Conservation (phyloP, 2,888 invertebrate species). For the Parnassius mnemosyne region DNA sequence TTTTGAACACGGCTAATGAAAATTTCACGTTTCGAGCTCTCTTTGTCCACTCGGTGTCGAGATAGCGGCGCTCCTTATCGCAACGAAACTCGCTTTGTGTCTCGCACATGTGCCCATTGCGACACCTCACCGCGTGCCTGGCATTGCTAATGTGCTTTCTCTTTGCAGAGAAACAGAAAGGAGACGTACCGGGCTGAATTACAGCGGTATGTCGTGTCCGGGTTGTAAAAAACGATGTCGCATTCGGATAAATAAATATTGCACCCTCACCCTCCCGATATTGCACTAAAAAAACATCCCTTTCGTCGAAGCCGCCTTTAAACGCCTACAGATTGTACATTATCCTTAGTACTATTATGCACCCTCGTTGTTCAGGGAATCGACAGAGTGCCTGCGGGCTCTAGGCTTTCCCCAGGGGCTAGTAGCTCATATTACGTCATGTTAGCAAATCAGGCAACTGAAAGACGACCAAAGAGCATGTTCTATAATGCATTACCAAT, state of each 20-base stretch:
- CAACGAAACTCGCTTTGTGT: constrained; percentile 64
- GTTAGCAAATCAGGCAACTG: constrained; percentile 58
- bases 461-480: constrained; percentile 42
- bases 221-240: constrained; percentile 69
- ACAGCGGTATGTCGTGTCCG: constrained; percentile 62
- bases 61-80: constrained; percentile 70
- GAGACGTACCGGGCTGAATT: constrained; percentile 61
- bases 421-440: constrained; percentile 78
- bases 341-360: constrained; percentile 81
- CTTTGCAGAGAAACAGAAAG: constrained; percentile 41
- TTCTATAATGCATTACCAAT: constrained; percentile 33
- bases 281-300: constrained; percentile 80
- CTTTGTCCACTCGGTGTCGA: constrained; percentile 63
- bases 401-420: constrained; percentile 62
- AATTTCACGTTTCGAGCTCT: constrained; percentile 72
- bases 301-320: constrained; percentile 79
- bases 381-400: constrained; percentile 71
- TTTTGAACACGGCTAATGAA: constrained; percentile 75
- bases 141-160: constrained; percentile 64
- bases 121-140: constrained; percentile 58
- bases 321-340: constrained; percentile 82
- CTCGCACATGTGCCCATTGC: constrained; percentile 53
- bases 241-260: constrained; percentile 78
- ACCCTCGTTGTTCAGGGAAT: constrained; percentile 79
- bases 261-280: constrained; percentile 78